A percentile compares a stretch with the other conserved stretches of the same genome.
Conservation (phyloP, 2,888 invertebrate species). For the Mimachlamys varia region DNA sequence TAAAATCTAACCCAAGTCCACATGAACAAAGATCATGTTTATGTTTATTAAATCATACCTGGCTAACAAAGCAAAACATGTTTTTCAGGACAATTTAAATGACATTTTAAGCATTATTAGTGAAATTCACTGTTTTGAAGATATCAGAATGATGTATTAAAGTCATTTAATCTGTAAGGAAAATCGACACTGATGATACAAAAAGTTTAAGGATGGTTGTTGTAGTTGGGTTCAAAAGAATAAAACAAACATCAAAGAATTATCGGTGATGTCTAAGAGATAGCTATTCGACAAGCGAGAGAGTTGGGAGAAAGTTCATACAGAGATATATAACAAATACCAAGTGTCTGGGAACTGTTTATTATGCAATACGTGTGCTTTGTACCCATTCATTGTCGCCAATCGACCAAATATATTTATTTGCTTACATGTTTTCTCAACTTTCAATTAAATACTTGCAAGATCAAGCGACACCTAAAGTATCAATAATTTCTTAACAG, state of each 20-base stretch:
- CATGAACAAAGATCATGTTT: background rate
- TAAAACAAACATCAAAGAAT: constrained; percentile 4
- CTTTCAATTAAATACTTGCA: no score
- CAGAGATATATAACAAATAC: background rate
- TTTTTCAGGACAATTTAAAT: background rate
- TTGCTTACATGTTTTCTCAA: no score
- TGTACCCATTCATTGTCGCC: no score
- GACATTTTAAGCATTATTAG: background rate
- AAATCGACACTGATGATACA: background rate
- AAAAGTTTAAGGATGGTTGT: background rate
- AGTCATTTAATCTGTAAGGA: background rate
- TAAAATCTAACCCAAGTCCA: background rate
- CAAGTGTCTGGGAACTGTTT: no score
- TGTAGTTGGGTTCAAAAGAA: background rate
- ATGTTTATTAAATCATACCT: background rate
- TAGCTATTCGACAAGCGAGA: background rate
- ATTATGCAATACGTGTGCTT: no score
- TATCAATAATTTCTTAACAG: no score
- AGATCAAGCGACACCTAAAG: no score
- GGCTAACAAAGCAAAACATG: background rate
- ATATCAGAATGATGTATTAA: background rate
- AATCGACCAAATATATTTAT: no score
- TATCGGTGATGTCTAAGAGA: background rate
- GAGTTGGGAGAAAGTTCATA: background rate
- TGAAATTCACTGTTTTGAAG: background rate